A percentile compares a stretch with the other conserved stretches of the same genome.
These are phyloP conservation scores for Anarhynchus alexandrinus DNA, from an alignment of 2,113 vertebrate genomes.

Conservation along the genomic window DNA sequence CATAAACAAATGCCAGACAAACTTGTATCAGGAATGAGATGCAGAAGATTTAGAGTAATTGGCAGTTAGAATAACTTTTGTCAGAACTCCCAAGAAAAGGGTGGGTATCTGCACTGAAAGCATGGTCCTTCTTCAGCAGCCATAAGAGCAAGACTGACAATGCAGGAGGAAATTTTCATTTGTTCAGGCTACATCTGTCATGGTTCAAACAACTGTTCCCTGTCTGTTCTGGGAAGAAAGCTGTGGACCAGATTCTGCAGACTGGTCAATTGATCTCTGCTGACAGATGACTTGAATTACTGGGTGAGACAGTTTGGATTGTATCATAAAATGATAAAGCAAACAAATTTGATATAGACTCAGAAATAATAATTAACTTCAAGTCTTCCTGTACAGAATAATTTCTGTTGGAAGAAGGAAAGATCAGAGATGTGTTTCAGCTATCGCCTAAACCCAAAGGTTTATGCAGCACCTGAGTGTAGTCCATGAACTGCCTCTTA, in stretches of 20 bases:
- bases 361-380: neutral
- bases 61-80: neutral
- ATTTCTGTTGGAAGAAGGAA: neutral
- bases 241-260: neutral
- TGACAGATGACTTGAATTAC: neutral
- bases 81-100: neutral
- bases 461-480: neutral
- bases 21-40: neutral
- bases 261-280: neutral
- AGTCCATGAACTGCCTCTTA: neutral
- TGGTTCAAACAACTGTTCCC: neutral
- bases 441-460: neutral
- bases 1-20: neutral
- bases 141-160: neutral
- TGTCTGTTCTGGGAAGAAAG: neutral
- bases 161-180: neutral
- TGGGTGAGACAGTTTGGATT: neutral
- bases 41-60: neutral
- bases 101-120: neutral
- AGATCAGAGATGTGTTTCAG: neutral
- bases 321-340: neutral
- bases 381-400: neutral
- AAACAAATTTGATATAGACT: neutral
- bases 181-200: neutral
- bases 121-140: neutral